Evolutionary conservation across 2,888 invertebrate species (phyloP).

Genomic region (Nomada hirtipes): DNA sequence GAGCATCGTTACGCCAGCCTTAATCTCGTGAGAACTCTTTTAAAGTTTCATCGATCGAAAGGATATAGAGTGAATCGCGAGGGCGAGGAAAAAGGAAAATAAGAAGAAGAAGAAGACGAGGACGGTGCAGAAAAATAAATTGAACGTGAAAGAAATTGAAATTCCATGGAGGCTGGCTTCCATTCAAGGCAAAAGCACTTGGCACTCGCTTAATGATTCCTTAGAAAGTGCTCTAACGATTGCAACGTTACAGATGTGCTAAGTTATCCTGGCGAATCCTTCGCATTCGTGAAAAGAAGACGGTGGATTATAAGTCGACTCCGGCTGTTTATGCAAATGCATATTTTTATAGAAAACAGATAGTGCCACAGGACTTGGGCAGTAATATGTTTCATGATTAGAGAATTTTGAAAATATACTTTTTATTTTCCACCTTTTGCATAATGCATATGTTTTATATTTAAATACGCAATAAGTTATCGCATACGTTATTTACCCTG

Average conservation of each 20-base stretch:
- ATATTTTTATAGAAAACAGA: too few species aligned
- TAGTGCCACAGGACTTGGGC: too few species aligned
- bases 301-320: too few species aligned
- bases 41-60: constrained; percentile 14
- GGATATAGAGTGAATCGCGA: neutral
- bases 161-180: constrained; percentile 15
- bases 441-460: too few species aligned
- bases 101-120: neutral
- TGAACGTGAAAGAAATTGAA: constrained; percentile 1
- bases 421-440: too few species aligned
- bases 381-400: too few species aligned
- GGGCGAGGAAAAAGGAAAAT: neutral
- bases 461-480: too few species aligned
- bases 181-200: constrained; percentile 34
- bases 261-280: neutral
- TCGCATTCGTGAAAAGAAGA: too few species aligned
- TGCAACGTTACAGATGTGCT: neutral
- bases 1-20: constrained; percentile 53
- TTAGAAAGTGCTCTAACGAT: neutral
- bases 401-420: too few species aligned
- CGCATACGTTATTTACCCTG: too few species aligned
- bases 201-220: constrained; percentile 20
- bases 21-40: constrained; percentile 55
- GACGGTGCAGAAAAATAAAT: constrained; percentile 11
- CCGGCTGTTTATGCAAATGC: too few species aligned